A percentile compares a stretch with the other conserved stretches of the same genome.
These are phyloP conservation scores for Ceyx erithaca DNA, from an alignment of 2,797 vertebrate species.

Conservation along the genomic window DNA sequence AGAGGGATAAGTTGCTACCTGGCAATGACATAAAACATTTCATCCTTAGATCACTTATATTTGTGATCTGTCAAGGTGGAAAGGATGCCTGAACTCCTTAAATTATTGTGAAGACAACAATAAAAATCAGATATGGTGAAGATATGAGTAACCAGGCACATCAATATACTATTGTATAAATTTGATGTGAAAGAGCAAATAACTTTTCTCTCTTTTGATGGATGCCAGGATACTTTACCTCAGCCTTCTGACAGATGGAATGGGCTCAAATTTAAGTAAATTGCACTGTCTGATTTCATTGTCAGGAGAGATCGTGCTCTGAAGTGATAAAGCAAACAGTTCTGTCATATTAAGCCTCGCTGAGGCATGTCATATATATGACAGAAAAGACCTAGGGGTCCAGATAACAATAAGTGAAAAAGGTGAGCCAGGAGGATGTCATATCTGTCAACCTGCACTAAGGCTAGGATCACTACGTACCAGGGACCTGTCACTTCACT, in stretches of 20 bases:
- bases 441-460: conserved; percentile 68
- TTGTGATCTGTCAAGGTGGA: conserved; percentile 35
- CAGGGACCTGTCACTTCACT: conserved; percentile 24
- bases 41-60: conserved; percentile 1
- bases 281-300: conserved; percentile 65
- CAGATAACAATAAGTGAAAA: conserved; percentile 83
- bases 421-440: conserved; percentile 73
- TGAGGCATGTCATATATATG: conserved; percentile 48
- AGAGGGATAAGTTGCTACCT: neutral
- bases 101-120: conserved; percentile 49
- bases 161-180: conserved; percentile 44
- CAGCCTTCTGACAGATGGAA: conserved; percentile 72
- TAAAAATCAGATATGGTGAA: conserved; percentile 38
- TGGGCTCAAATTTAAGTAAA: conserved; percentile 55
- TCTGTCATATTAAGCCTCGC: conserved; percentile 78
- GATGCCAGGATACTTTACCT: conserved; percentile 75
- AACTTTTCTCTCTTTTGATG: conserved; percentile 53
- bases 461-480: conserved; percentile 17
- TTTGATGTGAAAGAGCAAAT: conserved; percentile 73
- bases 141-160: conserved; percentile 28
- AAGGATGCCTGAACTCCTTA: conserved; percentile 7
- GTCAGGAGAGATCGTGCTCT: conserved; percentile 63
- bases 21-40: conserved; percentile 1
- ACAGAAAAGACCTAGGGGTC: conserved; percentile 69
- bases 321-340: conserved; percentile 71